Evolutionary conservation across 2,888 invertebrate species (phyloP), one percentile per base, ranked within the genome.

Genomic region (Bombylius major): DNA sequence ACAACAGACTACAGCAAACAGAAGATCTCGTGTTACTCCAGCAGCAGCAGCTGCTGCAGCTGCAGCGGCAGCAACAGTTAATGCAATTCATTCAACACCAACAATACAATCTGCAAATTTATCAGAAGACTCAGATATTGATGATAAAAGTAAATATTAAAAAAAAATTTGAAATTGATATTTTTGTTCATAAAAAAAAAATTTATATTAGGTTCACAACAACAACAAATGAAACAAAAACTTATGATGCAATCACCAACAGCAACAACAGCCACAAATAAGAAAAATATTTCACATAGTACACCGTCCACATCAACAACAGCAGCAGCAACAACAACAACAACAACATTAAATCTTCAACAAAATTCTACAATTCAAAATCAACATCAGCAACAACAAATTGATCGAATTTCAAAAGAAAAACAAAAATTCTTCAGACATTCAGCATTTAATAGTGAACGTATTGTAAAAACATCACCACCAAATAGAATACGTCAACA

Each of bases 341-440:
- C 39, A 51, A 33, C 48, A 54, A 32, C 45, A 31, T 36, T 39
- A 39, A 23, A 23, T 23, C 23, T 23, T 23, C 23, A 23, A 23
- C 23, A 23, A 23, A 5, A 13, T 23, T 23, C n/a, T 47, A 32
- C 32, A 47, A 47, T 13, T 11, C 42, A 50, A 31, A n/a, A 50
- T 33, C 52, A 47, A 33, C 47, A 52, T 9, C 46, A 46, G 47
- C 31, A 5, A 45, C 71, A 70, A 71, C 65, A 49, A 63, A 79
- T 83, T 75, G 87, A 87, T 73, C 78, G 76, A 71, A 87, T 89
- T 81, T 88, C 88, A 63, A 87, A 87, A 77, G 89, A 89, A 78
- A 89, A 89, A 75, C 88, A 87, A 76, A 88, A 88, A 76, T 89
- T 89, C 78, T 89, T 89, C 78, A 79, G 87, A 71, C 80, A 82